Base-by-base conservation (phyloP, 2,113 vertebrate species). In the Ceyx margarethae region DNA sequence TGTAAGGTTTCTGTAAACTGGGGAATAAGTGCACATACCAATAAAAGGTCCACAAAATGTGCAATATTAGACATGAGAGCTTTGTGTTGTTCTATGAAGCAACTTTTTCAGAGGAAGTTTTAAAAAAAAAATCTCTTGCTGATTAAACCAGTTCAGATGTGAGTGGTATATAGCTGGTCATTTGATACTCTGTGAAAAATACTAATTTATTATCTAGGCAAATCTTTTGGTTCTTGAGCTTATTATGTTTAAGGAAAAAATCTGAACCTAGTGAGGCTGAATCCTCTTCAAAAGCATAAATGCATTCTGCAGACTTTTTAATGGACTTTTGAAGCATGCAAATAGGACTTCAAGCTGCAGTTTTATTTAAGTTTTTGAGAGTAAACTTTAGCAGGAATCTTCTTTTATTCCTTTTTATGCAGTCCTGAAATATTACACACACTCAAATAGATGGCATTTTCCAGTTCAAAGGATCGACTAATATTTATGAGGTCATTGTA, bases 401-500 rank as follows among this genome's bases (percentile, higher is more conserved):
- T 33, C 57, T 82, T 80, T 16, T 82, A 23, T 89, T 85, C 43
- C 60, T 3, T 77, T 82, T 78, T 90, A 13, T n/a, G 87, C 43
- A 23, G 42, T 46, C 23, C n/a, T 87, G 28, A 61, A 43, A n/a
- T 68, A 51, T 66, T 86, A 17, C 18, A 45, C n/a, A 76, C 56
- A 76, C 40, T 81, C 45, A 28, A 82, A n/a, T 54, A 87, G 54
- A 22, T 93, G 60, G 29, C 72, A 37, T 91, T 96, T 94, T 90
- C 74, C 67, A 77, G 19, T 87, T 87, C 80, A 93, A 72, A 84
- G 53, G 43, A 14, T 72, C 51, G 82, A 8, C 87, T 87, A 58
- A 54, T 81, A 87, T 81, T 83, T 90, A 73, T 91, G 78, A 91
- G 50, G 46, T 82, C 76, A 67, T 22, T 64, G 51, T 79, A 61